Evolutionary conservation across 2,888 invertebrate species (phyloP), one percentile per base, ranked within the genome.

Genomic region (Clostera curtula): DNA sequence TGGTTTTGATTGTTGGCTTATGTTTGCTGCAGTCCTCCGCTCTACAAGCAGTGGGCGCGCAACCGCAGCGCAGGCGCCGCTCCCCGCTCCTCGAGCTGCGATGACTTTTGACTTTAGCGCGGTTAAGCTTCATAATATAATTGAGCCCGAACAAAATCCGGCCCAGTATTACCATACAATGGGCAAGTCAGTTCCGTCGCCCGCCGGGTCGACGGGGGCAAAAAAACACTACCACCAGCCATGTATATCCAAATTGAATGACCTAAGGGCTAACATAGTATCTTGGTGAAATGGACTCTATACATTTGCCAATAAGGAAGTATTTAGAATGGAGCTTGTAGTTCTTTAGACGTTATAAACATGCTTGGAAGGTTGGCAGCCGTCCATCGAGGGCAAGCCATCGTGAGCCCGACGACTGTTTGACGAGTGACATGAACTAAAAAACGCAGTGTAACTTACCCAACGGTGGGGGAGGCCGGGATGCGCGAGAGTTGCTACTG

Each of bases 81-180:
- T 46, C 56, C 52, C 57, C 53, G 50, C 61, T 56, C 68, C 69
- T 69, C 49, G 58, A 64, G 69, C 69, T 68, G 62, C 65, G 55
- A 68, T 80, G 80, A 80, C 82, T 79, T 80, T 82, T 83, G 80
- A 79, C 80, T 82, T 77, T 73, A 67, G 68, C 70, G 66, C 68
- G 72, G 65, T 71, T 72, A 70, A 75, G 77, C 80, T 77, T 77
- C 80, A 77, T 82, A 80, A 80, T 82, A 76, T 83, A 83, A 82
- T 83, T 83, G 82, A 71, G 79, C 74, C 59, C 75, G 70, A 77
- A 82, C 79, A 64, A 79, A 83, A 82, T 82, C 80, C 83, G 77
- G 76, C 62, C 73, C 61, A 57, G 67, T 65, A 83, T 83, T 83
- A 82, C 68, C 83, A 83, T 83, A 83, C 82, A 83, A 83, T 83